Evolutionary conservation across 2,797 vertebrate species (phyloP), one percentile per base, ranked within the genome.

Genomic region (Melanotaenia boesemani): DNA sequence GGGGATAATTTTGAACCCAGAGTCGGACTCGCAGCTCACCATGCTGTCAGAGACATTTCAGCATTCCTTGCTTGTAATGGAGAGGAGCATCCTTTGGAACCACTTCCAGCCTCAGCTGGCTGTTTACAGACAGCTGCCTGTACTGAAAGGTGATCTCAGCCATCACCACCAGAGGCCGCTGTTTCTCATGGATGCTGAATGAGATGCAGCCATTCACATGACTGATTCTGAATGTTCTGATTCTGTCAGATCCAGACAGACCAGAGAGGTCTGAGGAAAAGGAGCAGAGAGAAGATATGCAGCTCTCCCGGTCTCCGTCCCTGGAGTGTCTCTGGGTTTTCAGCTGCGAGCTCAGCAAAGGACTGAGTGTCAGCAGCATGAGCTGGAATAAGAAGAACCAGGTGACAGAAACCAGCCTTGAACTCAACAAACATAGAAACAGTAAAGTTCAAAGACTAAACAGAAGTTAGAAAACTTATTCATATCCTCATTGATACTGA

Each of bases 381-480:
- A 84, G 95, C 37, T 98, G 97, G 96, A 98, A 96, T 93, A 96
- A 94, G 91, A 90, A 46, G 20, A 97, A 96, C 79, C 89, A 87
- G 39, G 97, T 99, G 91, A 94, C 74, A 70, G 26, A 60, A 26
- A 26, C 32, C 28, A 58, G 30, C 22, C 39, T 22, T 13, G 67
- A 60, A 36, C 30, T 15, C 15, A 60, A 36, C 36, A 3, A 32
- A 6, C 32, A 32, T 32, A 32, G 3, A 32, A 32, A 32, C 32
- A 3, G 32, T 32, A n/a, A n/a, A n/a, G n/a, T n/a, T n/a, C n/a
- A n/a, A n/a, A n/a, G n/a, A n/a, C n/a, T n/a, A n/a, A n/a, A n/a
- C n/a, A n/a, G n/a, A n/a, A n/a, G n/a, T n/a, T n/a, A n/a, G n/a
- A n/a, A n/a, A n/a, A n/a, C n/a, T n/a, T n/a, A n/a, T n/a, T n/a